These are phyloP conservation scores for Patella ulyssiponensis DNA, from an alignment of 2,888 invertebrate species.

Conservation along the genomic window DNA sequence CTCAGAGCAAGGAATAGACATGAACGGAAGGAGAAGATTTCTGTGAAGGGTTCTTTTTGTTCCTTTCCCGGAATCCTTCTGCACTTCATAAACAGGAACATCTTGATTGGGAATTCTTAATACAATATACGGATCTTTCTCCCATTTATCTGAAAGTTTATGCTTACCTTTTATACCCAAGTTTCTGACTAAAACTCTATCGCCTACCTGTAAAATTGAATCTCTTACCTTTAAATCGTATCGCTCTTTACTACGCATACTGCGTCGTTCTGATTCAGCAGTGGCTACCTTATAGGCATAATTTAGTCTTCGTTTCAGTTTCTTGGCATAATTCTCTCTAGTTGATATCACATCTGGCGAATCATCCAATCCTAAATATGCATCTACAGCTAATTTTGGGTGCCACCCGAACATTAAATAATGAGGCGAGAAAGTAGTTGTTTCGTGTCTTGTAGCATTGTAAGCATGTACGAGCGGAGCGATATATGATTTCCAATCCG, in stretches of 20 bases:
- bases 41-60: too few species aligned
- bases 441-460: neutral
- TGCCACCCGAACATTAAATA: constrained; percentile 1
- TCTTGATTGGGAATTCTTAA: neutral
- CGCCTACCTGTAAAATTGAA: neutral
- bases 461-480: neutral
- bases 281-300: neutral
- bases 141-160: constrained; percentile 29
- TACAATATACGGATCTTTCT: constrained; percentile 4
- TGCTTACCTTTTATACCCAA: constrained; percentile 12
- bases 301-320: neutral
- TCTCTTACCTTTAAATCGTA: neutral
- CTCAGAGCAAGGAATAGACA: too few species aligned
- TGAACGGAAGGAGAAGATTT: too few species aligned
- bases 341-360: neutral
- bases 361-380: neutral
- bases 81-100: too few species aligned
- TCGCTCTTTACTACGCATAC: neutral
- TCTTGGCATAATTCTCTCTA: neutral
- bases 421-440: neutral
- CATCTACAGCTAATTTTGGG: neutral
- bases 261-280: neutral
- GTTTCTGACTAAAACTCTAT: neutral
- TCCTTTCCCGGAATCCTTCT: too few species aligned
- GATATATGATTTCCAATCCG: neutral